A percentile compares a stretch with the other conserved stretches of the same genome.
These are phyloP conservation scores for Ciconia stormi DNA, from an alignment of 2,113 vertebrate genomes.

Conservation along the genomic window DNA sequence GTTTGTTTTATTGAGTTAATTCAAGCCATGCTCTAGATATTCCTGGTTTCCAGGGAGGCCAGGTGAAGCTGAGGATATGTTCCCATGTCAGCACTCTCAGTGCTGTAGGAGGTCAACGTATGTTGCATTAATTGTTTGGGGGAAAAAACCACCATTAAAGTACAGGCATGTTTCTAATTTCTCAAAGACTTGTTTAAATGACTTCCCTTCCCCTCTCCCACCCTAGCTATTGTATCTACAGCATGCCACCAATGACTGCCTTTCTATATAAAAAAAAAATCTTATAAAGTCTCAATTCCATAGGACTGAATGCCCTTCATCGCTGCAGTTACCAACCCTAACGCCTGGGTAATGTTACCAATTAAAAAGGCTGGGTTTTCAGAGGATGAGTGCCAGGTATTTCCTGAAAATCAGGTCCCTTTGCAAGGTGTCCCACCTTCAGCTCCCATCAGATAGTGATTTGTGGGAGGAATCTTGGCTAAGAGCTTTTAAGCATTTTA, in stretches of 20 bases:
- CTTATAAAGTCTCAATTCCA: neutral
- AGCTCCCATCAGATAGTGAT: neutral
- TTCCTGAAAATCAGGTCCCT: neutral
- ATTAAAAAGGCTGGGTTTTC: neutral
- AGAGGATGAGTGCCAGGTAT: neutral
- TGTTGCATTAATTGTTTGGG: neutral
- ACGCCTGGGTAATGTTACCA: accelerated
- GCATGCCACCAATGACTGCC: neutral
- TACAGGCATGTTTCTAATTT: conserved; percentile 15
- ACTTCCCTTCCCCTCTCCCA: neutral
- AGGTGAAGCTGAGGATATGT: conserved; percentile 34
- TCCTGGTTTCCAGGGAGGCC: neutral
- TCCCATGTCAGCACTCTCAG: neutral
- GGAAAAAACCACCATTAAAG: neutral
- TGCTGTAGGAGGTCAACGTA: neutral
- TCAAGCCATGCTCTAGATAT: neutral
- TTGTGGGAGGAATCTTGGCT: neutral
- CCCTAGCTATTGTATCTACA: conserved; percentile 4
- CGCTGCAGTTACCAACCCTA: neutral
- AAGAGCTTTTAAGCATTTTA: neutral
- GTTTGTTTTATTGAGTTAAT: conserved; percentile 28
- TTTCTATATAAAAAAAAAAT: neutral
- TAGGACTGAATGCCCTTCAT: neutral
- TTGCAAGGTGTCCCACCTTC: neutral
- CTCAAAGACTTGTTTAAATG: neutral